Percentiles rank a stretch among this genome's conserved stretches.
These are phyloP conservation scores for Porites cylindrica DNA, from an alignment of 92 coral and sea anemone species.

Conservation along the genomic window DNA sequence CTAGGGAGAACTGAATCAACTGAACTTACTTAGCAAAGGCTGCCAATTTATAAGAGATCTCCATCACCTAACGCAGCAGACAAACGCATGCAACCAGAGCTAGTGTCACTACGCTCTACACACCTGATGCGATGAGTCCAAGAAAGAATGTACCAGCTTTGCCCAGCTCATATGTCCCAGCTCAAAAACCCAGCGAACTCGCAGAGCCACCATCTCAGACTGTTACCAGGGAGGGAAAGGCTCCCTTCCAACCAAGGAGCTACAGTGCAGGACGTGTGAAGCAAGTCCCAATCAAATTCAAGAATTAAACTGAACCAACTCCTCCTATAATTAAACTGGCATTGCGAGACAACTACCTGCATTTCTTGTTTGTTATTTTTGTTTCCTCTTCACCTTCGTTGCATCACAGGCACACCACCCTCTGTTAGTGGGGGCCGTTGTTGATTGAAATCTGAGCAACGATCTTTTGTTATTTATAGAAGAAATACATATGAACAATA, in stretches of 20 bases:
- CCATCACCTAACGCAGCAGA: background rate
- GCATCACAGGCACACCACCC: too few species aligned
- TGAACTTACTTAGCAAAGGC: too few species aligned
- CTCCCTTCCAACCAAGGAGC: background rate
- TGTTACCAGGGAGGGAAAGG: background rate
- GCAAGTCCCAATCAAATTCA: background rate
- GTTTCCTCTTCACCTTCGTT: background rate
- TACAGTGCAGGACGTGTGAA: background rate
- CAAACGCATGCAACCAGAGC: background rate
- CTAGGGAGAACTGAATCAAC: too few species aligned
- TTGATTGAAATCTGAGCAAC: too few species aligned
- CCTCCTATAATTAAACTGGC: background rate
- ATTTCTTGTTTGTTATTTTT: background rate
- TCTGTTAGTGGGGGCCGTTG: too few species aligned
- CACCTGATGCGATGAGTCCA: background rate
- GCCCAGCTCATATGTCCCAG: background rate
- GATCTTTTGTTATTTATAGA: too few species aligned
- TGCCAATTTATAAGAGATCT: background rate
- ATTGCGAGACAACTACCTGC: background rate
- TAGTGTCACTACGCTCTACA: background rate
- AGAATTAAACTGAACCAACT: background rate
- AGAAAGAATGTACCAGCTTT: background rate
- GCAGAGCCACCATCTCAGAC: background rate
- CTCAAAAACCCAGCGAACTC: background rate
- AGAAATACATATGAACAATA: too few species aligned